Percentiles rank a stretch among this genome's conserved stretches.
Evolutionary conservation across 2,888 invertebrate genomes (phyloP).

Genomic region (Parnassius smintheus): DNA sequence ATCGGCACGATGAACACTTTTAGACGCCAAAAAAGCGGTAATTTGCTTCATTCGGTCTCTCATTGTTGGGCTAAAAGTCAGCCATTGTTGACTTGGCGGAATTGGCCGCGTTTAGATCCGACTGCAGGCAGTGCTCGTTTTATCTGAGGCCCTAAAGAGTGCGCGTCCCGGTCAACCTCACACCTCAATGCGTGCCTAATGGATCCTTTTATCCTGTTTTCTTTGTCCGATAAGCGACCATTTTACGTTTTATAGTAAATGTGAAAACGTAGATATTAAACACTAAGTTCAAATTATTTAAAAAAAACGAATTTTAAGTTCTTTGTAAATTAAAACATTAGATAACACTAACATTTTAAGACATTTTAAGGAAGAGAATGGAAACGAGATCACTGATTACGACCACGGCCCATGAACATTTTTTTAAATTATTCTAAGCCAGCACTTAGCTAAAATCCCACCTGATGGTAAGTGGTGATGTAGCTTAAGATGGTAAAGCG

Average conservation of each 20-base stretch:
- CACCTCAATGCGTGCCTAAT: constrained; percentile 58
- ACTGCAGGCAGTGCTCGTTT: constrained; percentile 51
- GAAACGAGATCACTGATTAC: too few relatives aligned
- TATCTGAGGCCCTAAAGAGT: constrained; percentile 39
- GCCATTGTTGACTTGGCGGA: constrained; percentile 69
- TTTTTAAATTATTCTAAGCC: too few relatives aligned
- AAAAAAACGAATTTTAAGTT: too few relatives aligned
- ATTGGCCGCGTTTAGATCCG: constrained; percentile 79
- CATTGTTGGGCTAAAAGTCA: constrained; percentile 78
- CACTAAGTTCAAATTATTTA: not conserved
- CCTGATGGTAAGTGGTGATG: too few relatives aligned
- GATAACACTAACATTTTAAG: too few relatives aligned
- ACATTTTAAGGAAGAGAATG: too few relatives aligned
- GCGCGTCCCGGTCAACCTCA: constrained; percentile 44
- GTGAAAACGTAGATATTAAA: constrained; percentile 6
- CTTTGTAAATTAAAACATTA: too few relatives aligned
- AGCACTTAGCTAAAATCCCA: too few relatives aligned
- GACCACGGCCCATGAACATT: too few relatives aligned
- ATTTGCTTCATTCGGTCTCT: constrained; percentile 71
- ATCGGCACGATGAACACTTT: constrained; percentile 40
- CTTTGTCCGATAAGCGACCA: constrained; percentile 28
- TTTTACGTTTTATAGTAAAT: constrained; percentile 19
- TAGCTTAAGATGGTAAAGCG: too few relatives aligned
- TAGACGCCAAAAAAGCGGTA: constrained; percentile 75
- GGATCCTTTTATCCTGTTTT: constrained; percentile 49